Conservation (phyloP, 1,140 invertebrate genomes). For the Drosophila pachea region DNA sequence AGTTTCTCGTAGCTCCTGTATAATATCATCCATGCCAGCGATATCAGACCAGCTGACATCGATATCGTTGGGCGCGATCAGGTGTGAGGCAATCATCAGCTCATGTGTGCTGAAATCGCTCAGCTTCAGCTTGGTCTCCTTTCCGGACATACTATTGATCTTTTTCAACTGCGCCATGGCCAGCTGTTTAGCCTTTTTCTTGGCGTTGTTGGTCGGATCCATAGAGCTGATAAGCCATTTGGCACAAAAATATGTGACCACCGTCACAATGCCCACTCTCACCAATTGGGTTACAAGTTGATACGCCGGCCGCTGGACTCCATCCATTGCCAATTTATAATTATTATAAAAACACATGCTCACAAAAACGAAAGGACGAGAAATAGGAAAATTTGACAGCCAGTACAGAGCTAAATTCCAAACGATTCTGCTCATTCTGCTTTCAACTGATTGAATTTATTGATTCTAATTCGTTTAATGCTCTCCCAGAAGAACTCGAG, state of each 20-base stretch:
- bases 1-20: constrained; percentile 93
- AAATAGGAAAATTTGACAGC: constrained; percentile 17
- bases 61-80: constrained; percentile 93
- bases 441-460: background rate
- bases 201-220: constrained; percentile 88
- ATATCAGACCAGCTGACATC: constrained; percentile 93
- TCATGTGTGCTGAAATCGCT: constrained; percentile 92
- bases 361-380: background rate
- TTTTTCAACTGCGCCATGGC: constrained; percentile 83
- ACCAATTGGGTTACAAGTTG: constrained; percentile 85
- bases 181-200: constrained; percentile 86
- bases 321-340: constrained; percentile 47
- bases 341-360: constrained; percentile 13
- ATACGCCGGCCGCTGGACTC: constrained; percentile 72
- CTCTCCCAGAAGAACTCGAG: no score
- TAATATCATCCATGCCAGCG: constrained; percentile 91
- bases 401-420: background rate
- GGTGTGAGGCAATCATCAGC: constrained; percentile 94
- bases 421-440: no score
- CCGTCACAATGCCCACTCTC: constrained; percentile 87
- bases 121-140: constrained; percentile 62
- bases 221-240: constrained; percentile 90
- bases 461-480: background rate
- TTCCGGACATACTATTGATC: constrained; percentile 78
- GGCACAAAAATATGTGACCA: constrained; percentile 90